These are phyloP conservation scores for Xenentodon cancila DNA, from an alignment of 2,797 vertebrate species.

Conservation along the genomic window DNA sequence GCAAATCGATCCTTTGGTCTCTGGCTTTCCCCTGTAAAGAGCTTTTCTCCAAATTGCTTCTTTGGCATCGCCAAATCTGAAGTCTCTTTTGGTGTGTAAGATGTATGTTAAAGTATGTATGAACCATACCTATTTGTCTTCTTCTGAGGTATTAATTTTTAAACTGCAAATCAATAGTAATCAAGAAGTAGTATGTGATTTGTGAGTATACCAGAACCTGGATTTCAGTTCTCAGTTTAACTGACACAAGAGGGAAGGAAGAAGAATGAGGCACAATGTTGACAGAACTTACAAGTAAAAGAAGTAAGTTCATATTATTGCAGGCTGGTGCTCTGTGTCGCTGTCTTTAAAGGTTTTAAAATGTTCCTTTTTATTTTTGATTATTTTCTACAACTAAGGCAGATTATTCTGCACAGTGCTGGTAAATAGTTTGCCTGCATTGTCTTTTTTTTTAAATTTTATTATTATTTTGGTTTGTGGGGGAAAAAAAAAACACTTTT, in stretches of 20 bases:
- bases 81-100: slow-evolving; percentile 83
- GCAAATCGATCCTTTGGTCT: slow-evolving; percentile 88
- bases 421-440: too few species aligned
- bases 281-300: slow-evolving; percentile 69
- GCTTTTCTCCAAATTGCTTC: slow-evolving; percentile 97
- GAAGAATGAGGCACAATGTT: slow-evolving; percentile 63
- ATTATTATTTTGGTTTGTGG: too few species aligned
- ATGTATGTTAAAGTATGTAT: slow-evolving; percentile 92
- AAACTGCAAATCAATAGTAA: slow-evolving; percentile 99
- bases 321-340: slow-evolving; percentile 4
- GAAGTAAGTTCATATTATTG: slow-evolving; percentile 76
- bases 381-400: too few species aligned
- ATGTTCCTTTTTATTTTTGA: too few species aligned
- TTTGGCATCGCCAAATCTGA: slow-evolving; percentile 87
- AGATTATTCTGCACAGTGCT: too few species aligned
- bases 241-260: slow-evolving; percentile 76
- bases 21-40: slow-evolving; percentile 94
- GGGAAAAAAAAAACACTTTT: too few species aligned
- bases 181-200: slow-evolving; percentile 95
- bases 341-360: too few species aligned
- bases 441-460: too few species aligned
- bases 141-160: slow-evolving; percentile 93
- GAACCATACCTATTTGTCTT: slow-evolving; percentile 93
- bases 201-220: slow-evolving; percentile 85
- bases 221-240: slow-evolving; percentile 85